phyloP scores from a whole-genome alignment of 1,140 invertebrate species.

The Muscidifurax raptorellus region DNA sequence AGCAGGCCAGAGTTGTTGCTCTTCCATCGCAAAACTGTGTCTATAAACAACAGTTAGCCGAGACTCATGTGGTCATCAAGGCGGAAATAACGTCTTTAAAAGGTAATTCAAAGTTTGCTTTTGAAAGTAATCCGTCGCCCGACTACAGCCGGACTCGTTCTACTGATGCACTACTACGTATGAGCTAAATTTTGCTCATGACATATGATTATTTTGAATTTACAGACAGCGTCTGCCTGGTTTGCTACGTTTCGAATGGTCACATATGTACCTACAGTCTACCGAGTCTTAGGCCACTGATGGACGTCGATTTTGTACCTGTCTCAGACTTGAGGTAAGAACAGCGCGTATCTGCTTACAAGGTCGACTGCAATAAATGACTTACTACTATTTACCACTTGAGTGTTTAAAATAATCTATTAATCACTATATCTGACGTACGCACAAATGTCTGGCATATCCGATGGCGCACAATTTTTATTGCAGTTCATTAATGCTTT shows the following conservation, averaged over 20 bases:
- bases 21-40: conserved; percentile 95
- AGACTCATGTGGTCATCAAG: conserved; percentile 94
- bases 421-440: conserved; percentile 47
- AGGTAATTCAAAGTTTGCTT: conserved; percentile 77
- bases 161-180: no score
- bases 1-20: conserved; percentile 94
- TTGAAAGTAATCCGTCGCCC: no score
- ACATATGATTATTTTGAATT: conserved; percentile 14
- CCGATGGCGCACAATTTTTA: conserved; percentile 44
- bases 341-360: not conserved
- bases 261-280: conserved; percentile 94
- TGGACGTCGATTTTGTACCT: conserved; percentile 95
- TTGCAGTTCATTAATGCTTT: conserved; percentile 44
- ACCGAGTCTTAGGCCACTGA: conserved; percentile 92
- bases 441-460: conserved; percentile 47
- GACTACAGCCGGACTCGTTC: no score
- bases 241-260: conserved; percentile 95
- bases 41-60: conserved; percentile 89
- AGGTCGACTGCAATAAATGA: conserved; percentile 20
- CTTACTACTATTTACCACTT: conserved; percentile 2
- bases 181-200: no score
- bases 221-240: conserved; percentile 95
- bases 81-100: conserved; percentile 95
- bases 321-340: conserved; percentile 93
- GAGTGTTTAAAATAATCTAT: conserved; percentile 44